Evolutionary conservation across 23 tunicate species (phyloP), one percentile per base, ranked within the genome.

Genomic region (Trididemnum nubilum): DNA sequence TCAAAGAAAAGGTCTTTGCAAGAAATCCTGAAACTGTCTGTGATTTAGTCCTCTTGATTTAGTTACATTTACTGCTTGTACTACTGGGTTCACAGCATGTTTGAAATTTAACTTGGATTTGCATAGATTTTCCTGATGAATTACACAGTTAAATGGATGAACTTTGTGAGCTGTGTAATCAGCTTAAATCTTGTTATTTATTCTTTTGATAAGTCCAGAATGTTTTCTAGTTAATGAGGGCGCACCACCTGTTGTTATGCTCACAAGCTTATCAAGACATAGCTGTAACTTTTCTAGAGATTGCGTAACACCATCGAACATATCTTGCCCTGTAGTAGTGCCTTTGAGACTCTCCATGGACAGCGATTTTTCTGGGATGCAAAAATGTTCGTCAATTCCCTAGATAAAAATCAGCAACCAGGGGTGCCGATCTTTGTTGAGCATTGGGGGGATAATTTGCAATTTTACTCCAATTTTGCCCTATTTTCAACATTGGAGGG

Each of bases 311-410:
- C 76, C 36, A 57, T 80, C 36, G 75, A 30, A 77, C 26, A 85
- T 5, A 61, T 85, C 88, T 63, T 63, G 21, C 29, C 88, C 88
- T 2, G 88, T 85, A 63, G 82, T 64, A 76, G 82, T 85, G 88
- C 29, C 88, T 77, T 76, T 85, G 63, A 85, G 75, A 31, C 73
- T 15, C 76, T 76, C 82, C 76, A 85, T 61, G 19, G 64, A 61
- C 1, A 76, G 57, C 71, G 73, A 72, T 32, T 83, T 81, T 73
- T 83, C 81, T 26, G 72, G 73, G 49, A 83, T 72, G 2, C 52
- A 21, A 77, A 85, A 85, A 34, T 77, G 29, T 73, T n/a, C n/a
- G n/a, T 73, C 72, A 52, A 83, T 52, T 57, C 81, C 87, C 36
- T 81, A 2, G 29, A 83, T 35, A 59, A 33, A 74, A 34, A 83